Percentiles rank a stretch among this genome's conserved stretches.
Conservation (phyloP, 2,113 vertebrate species). For the Trachemys scripta region DNA sequence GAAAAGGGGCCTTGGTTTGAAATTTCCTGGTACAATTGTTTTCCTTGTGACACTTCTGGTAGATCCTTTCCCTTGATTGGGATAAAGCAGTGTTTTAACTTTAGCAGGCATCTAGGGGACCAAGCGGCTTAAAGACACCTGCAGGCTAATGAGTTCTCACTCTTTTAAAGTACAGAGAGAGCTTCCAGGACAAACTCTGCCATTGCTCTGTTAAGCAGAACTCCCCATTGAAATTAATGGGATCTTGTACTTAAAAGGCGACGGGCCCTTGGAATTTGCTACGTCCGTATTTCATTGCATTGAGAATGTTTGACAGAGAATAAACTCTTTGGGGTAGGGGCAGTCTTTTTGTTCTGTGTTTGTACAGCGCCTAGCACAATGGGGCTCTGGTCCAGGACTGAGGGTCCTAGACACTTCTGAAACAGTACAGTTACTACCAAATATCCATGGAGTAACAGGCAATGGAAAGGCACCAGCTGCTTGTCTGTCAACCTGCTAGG, state of each 20-base stretch:
- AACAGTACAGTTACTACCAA: neutral
- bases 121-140: neutral
- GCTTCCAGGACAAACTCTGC: neutral
- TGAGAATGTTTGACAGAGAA: neutral
- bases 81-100: neutral
- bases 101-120: neutral
- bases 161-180: neutral
- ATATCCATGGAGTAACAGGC: neutral
- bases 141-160: neutral
- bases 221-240: neutral
- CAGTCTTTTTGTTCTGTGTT: neutral
- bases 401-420: neutral
- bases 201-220: neutral
- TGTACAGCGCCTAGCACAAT: neutral
- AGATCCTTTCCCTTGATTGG: neutral
- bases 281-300: too few species aligned
- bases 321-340: neutral
- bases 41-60: neutral
- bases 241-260: too few species aligned
- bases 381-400: neutral
- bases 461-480: neutral
- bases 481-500: neutral
- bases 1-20: neutral
- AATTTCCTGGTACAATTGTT: conserved; percentile 6
- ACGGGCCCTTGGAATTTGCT: neutral